Percentiles rank a stretch among this genome's conserved stretches.
Conservation (phyloP, 2,888 invertebrate species). For the Prostheceraeus crozeri region DNA sequence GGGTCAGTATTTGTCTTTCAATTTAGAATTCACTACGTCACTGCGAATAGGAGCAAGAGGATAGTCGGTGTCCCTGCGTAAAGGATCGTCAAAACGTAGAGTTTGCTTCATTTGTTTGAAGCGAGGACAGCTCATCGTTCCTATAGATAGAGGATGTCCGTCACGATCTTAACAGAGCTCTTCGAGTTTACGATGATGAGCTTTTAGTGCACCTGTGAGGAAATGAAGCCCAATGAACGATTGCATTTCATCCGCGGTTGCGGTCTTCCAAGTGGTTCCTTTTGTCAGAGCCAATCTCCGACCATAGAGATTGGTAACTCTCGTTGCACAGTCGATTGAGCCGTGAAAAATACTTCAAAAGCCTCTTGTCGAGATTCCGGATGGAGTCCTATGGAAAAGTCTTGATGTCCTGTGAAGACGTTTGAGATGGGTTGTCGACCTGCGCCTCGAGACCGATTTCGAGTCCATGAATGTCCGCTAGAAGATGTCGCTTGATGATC, state of each 20-base stretch:
- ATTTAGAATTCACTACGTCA: background rate
- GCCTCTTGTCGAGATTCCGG: no score
- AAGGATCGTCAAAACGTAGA: conserved; percentile 7
- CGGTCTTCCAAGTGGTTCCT: no score
- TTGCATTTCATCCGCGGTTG: background rate
- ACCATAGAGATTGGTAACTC: no score
- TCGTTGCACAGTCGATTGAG: no score
- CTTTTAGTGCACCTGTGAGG: conserved; percentile 5
- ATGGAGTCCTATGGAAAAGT: no score
- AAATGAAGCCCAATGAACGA: conserved; percentile 13
- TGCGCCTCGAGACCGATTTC: no score
- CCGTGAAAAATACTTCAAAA: no score
- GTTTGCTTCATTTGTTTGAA: conserved; percentile 8
- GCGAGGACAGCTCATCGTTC: background rate
- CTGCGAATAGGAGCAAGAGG: background rate
- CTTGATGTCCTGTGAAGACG: no score
- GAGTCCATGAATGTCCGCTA: no score
- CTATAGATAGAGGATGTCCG: background rate
- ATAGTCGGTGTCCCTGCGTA: background rate
- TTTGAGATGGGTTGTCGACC: no score
- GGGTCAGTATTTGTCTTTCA: background rate
- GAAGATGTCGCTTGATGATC: no score
- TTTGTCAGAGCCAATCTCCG: no score
- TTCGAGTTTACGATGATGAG: conserved; percentile 15
- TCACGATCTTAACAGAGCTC: background rate